Conservation (phyloP, 2,113 vertebrate species). For the Ammodytes dubius region DNA sequence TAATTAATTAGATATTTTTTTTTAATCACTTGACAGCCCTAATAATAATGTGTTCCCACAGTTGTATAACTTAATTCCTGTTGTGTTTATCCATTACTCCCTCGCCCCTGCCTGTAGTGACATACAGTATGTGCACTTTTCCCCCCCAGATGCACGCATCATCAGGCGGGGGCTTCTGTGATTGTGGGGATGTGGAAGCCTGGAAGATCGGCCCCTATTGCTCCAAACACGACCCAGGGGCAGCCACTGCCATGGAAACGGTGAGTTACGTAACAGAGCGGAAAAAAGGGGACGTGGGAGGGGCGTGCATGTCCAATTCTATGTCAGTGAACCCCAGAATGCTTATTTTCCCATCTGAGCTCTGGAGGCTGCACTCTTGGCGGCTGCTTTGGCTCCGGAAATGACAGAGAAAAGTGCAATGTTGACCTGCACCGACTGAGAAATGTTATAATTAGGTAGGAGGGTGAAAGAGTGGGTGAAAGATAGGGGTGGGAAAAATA, state of each 20-base stretch:
- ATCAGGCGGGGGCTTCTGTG: conserved; percentile 96
- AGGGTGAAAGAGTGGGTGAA: neutral
- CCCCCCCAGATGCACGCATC: conserved; percentile 93
- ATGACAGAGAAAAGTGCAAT: conserved; percentile 41
- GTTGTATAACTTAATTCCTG: conserved; percentile 12
- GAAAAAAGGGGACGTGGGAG: conserved; percentile 63
- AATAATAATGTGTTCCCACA: conserved; percentile 5
- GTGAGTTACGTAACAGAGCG: conserved; percentile 84
- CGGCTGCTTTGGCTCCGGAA: conserved; percentile 49
- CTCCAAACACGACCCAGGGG: conserved; percentile 90
- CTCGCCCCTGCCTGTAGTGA: conserved; percentile 3
- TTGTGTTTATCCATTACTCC: conserved; percentile 4
- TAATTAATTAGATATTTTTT: too few species aligned
- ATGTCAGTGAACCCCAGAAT: conserved; percentile 73
- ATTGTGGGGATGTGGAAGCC: conserved; percentile 96
- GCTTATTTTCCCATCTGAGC: conserved; percentile 75
- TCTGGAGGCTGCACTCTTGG: conserved; percentile 43
- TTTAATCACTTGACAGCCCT: too few species aligned
- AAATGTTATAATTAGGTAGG: conserved; percentile 28
- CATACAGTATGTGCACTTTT: conserved; percentile 21
- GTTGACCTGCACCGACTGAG: conserved; percentile 31
- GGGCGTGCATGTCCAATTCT: conserved; percentile 58
- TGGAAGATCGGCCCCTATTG: conserved; percentile 97
- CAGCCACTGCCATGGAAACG: conserved; percentile 87
- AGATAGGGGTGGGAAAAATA: too few species aligned